Evolutionary conservation across 1,140 invertebrate genomes (phyloP).

Genomic region (Drosophila truncata): DNA sequence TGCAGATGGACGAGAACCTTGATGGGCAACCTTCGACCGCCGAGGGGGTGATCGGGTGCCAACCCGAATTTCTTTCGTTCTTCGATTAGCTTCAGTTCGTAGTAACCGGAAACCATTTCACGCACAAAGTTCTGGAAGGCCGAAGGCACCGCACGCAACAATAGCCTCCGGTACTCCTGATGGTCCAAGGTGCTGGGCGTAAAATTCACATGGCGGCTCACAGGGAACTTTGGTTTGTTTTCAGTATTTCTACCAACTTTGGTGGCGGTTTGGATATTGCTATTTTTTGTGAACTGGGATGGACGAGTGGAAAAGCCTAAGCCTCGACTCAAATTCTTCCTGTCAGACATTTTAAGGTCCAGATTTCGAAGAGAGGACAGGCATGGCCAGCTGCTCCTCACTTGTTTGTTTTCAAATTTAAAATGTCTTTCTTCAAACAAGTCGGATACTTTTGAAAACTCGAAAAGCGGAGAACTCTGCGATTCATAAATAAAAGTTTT

Average conservation of each 20-base stretch:
- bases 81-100: not conserved
- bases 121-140: not conserved
- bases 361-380: not conserved
- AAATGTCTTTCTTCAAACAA: not conserved
- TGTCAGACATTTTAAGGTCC: not conserved
- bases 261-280: not conserved
- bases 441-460: too few species aligned
- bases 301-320: not conserved
- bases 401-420: not conserved
- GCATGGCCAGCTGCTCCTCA: slow-evolving; percentile 12
- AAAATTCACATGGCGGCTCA: not conserved
- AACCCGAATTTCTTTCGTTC: not conserved
- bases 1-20: not conserved
- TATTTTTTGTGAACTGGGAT: not conserved
- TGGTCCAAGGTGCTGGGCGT: slow-evolving; percentile 29
- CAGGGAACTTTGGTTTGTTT: not conserved
- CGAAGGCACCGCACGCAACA: not conserved
- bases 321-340: not conserved
- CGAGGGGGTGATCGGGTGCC: not conserved
- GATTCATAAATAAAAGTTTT: too few species aligned
- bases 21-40: not conserved
- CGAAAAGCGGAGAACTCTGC: too few species aligned
- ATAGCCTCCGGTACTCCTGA: not conserved
- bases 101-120: not conserved
- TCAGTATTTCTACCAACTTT: not conserved